A percentile compares a stretch with the other conserved stretches of the same genome.
These are phyloP conservation scores for Cremastobaeus sp. DNA, from an alignment of 2,888 invertebrate species.

Conservation along the genomic window DNA sequence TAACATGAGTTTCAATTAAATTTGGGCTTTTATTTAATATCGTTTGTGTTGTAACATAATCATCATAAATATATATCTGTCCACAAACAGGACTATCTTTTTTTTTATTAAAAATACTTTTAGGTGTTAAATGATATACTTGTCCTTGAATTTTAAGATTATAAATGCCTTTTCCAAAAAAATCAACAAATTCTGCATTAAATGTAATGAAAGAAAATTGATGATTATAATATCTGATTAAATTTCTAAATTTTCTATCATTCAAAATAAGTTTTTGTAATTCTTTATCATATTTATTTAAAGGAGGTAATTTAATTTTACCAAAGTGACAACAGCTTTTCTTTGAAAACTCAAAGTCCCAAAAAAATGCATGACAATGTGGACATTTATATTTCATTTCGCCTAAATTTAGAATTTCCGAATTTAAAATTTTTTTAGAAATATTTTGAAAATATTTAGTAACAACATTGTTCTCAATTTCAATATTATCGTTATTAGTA, in stretches of 20 bases:
- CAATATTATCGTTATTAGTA: too few relatives aligned
- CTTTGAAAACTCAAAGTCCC: background rate
- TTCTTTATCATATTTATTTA: background rate
- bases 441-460: too few relatives aligned
- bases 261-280: background rate
- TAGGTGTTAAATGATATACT: background rate
- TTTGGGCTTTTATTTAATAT: conserved; percentile 8
- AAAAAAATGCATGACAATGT: background rate
- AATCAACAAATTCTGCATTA: background rate
- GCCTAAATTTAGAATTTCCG: background rate
- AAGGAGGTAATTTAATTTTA: background rate
- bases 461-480: too few relatives aligned
- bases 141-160: conserved; percentile 15
- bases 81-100: background rate
- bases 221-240: conserved; percentile 3
- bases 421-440: too few relatives aligned
- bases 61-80: conserved; percentile 9
- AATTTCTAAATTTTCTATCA: background rate
- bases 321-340: background rate
- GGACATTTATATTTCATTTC: background rate
- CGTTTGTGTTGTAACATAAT: background rate
- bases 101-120: background rate
- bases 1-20: conserved; percentile 12
- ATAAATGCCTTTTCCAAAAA: background rate
- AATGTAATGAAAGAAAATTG: background rate